A percentile compares a stretch with the other conserved stretches of the same genome.
phyloP scores from a whole-genome alignment of 2,113 vertebrate species.

The Glareola pratincola region DNA sequence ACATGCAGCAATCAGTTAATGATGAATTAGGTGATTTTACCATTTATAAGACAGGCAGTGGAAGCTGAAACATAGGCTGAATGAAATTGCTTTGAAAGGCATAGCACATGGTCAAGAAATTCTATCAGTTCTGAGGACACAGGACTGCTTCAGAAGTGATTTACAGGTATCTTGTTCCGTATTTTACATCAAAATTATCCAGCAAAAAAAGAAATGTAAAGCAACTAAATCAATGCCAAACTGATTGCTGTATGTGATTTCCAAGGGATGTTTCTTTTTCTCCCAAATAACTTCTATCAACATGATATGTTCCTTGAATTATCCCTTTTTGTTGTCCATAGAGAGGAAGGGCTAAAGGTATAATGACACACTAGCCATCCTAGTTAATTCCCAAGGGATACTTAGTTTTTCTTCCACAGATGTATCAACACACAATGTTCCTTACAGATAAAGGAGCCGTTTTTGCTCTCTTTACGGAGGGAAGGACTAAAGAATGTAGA shows the following conservation, averaged over 20 bases:
- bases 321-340: not conserved
- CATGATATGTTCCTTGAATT: not conserved
- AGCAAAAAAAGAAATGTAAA: not conserved
- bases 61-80: not conserved
- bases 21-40: not conserved
- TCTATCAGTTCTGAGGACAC: not conserved
- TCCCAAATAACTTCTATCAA: not conserved
- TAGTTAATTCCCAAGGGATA: not conserved
- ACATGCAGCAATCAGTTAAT: not conserved
- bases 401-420: not conserved
- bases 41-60: not conserved
- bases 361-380: not conserved
- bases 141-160: not conserved
- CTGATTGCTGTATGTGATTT: not conserved
- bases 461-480: not conserved
- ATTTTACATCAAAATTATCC: not conserved
- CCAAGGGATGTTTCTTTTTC: not conserved
- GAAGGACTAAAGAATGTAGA: not conserved
- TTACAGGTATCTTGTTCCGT: not conserved
- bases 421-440: not conserved
- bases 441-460: not conserved
- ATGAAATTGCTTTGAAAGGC: not conserved
- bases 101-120: not conserved
- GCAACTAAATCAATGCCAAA: not conserved
- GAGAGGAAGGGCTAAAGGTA: not conserved